Evolutionary conservation across 2,888 invertebrate species (phyloP).

Genomic region (Nymphalis polychloros): DNA sequence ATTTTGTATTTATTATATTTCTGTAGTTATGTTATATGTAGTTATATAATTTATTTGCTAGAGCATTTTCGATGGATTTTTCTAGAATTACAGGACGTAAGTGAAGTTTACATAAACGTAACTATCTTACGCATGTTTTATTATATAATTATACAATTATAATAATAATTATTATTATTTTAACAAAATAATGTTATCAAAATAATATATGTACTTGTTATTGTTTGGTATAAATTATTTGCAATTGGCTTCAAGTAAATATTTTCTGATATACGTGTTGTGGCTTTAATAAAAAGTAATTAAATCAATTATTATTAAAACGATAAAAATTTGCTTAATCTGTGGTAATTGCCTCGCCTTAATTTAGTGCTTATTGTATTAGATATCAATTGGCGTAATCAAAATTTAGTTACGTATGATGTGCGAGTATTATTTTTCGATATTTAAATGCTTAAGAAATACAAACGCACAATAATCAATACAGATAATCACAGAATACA

Average conservation of each 20-base stretch:
- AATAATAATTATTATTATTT: neutral
- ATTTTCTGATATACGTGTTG: constrained; percentile 10
- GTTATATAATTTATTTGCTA: constrained; percentile 12
- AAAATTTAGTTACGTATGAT: constrained; percentile 1
- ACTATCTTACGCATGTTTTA: constrained; percentile 25
- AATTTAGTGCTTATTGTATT: constrained; percentile 1
- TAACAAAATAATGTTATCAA: constrained; percentile 8
- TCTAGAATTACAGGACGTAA: constrained; percentile 26
- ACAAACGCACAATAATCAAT: neutral
- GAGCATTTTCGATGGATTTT: constrained; percentile 9
- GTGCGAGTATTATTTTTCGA: neutral
- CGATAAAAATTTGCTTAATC: constrained; percentile 21
- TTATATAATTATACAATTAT: neutral
- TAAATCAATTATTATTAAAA: constrained; percentile 4
- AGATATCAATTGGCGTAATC: neutral
- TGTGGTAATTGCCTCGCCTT: neutral
- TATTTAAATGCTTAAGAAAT: neutral
- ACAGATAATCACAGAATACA: too few relatives aligned
- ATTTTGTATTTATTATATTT: constrained; percentile 20
- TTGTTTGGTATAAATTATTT: constrained; percentile 38
- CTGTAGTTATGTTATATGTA: constrained; percentile 9
- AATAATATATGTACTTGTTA: constrained; percentile 31
- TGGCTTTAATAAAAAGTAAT: constrained; percentile 3
- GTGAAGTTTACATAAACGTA: constrained; percentile 17
- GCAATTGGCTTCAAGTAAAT: constrained; percentile 22